Base-by-base conservation (phyloP, 2,797 vertebrate species). In the Eulemur rubriventer region DNA sequence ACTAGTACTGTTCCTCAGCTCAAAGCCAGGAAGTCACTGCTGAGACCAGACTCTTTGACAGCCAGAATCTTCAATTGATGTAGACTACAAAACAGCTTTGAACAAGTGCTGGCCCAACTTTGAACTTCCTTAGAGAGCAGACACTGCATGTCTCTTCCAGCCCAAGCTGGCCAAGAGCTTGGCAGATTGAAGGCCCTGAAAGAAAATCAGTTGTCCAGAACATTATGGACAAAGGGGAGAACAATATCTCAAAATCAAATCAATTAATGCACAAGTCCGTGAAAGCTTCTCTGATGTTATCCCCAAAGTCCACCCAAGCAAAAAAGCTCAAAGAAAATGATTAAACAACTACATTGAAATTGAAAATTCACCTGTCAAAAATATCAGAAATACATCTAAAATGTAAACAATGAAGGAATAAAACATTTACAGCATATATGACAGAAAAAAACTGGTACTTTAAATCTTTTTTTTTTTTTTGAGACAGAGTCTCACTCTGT, bases 321-420 rank as follows among this genome's bases (percentile, higher is more conserved):
- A 92, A 96, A 88, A 97, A 92, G 70, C 28, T 90, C 89, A 95
- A 46, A 95, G n/a, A 75, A 94, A 92, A 89, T 52, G 17, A 82
- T 89, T 65, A 57, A 95, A 95, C 57, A 30, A 92, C 35, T 48
- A 52, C 33, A 81, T 72, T 22, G 70, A 85, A 89, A 93, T 12
- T 0, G 18, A 93, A 89, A 61, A 86, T 18, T 59, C 43, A 24
- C 18, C 24, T 70, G 52, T 92, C 79, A 93, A 80, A 96, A 94
- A 93, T 79, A 92, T 28, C 3, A 4, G 55, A 38, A 81, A 76
- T 8, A 57, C 38, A 86, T 59, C 61, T 52, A 65, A 96, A 91
- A 63, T 35, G 22, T 50, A 95, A 76, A 52, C 2, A 63, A 84
- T 52, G 48, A 80, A 92, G 26, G 57, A 75, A 89, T 50, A 76